A percentile compares a stretch with the other conserved stretches of the same genome.
Evolutionary conservation across 2,113 vertebrate genomes (phyloP).

Genomic region (Callaeas wilsoni): DNA sequence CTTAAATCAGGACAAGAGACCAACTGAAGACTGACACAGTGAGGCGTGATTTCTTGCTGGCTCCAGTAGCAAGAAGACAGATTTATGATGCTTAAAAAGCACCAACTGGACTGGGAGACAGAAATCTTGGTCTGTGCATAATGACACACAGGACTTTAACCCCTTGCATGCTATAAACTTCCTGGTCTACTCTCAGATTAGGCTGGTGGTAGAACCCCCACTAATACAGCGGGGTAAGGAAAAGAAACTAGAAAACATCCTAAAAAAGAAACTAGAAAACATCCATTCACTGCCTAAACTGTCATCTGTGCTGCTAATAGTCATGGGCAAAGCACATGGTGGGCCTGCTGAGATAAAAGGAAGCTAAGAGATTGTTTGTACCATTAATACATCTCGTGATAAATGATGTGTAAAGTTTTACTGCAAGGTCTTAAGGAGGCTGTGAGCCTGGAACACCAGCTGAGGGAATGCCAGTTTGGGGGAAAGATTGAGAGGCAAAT

Average conservation of each 20-base stretch:
- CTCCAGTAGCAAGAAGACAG: not conserved
- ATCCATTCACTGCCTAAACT: constrained; percentile 2
- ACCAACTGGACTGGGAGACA: constrained; percentile 28
- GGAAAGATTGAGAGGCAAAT: not conserved
- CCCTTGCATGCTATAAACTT: not conserved
- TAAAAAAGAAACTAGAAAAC: constrained; percentile 32
- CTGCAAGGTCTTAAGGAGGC: not conserved
- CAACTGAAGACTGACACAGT: not conserved
- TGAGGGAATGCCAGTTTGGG: not conserved
- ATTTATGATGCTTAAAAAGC: constrained; percentile 8
- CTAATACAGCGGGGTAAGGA: not conserved
- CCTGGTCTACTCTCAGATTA: not conserved
- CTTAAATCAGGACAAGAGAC: constrained; percentile 42
- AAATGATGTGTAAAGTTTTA: constrained; percentile 50
- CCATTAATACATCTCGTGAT: constrained; percentile 43
- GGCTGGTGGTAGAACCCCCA: not conserved
- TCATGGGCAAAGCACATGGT: constrained; percentile 40
- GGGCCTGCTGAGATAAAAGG: constrained; percentile 57
- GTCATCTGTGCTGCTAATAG: constrained; percentile 48
- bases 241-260: constrained; percentile 33
- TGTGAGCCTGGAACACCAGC: not conserved
- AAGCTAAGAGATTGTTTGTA: constrained; percentile 54
- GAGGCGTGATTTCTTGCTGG: constrained; percentile 5
- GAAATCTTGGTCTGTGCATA: constrained; percentile 23
- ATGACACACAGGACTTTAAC: constrained; percentile 18